A percentile compares a stretch with the other conserved stretches of the same genome.
phyloP scores from a whole-genome alignment of 2,113 vertebrate species.

The Callocephalon fimbriatum region DNA sequence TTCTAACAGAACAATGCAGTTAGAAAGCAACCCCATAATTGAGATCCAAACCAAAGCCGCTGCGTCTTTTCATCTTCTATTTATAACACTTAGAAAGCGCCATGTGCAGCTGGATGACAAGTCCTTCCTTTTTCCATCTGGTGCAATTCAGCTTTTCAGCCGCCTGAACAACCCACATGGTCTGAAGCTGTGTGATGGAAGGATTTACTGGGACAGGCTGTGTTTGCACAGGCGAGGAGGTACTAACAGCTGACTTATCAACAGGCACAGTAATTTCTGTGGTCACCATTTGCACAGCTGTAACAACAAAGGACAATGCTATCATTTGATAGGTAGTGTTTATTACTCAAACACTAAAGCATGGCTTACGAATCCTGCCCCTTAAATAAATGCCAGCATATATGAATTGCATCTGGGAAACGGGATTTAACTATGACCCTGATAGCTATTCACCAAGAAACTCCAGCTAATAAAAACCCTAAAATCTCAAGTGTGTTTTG shows the following conservation, averaged over 20 bases:
- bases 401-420: neutral
- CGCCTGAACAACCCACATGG: fast-evolving
- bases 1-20: neutral
- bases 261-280: neutral
- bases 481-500: neutral
- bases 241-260: neutral
- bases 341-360: neutral
- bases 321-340: neutral
- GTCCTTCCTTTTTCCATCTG: neutral
- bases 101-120: neutral
- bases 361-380: neutral
- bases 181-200: neutral
- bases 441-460: neutral
- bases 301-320: neutral
- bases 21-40: neutral
- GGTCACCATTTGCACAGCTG: neutral
- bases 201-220: neutral
- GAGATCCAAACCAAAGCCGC: neutral
- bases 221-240: neutral
- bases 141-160: neutral
- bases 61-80: neutral
- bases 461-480: neutral
- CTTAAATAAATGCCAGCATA: neutral
- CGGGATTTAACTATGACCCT: neutral
- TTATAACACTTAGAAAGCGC: neutral